Base-by-base conservation (phyloP, 2,888 invertebrate genomes). In the Thera obeliscata region DNA sequence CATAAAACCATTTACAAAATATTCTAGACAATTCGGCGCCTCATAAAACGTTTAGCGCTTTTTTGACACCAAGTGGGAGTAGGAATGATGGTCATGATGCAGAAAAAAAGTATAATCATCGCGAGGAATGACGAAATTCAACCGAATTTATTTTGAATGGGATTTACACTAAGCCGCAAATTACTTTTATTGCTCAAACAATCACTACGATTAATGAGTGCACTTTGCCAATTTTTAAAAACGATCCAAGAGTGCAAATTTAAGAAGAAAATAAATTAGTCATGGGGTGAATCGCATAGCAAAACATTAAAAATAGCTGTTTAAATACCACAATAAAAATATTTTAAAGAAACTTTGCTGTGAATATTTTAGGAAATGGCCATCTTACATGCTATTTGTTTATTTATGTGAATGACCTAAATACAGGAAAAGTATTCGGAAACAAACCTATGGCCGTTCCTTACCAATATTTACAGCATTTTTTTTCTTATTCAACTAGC, bases 151-250 rank as follows among this genome's bases (percentile, higher is more conserved):
- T 72, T 73, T 75, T 74, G 65, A 66, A 74, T 69, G 64, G 72
- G 76, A 76, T 71, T 71, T 73, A 75, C 73, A 70, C 67, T 68
- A 71, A 74, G 35, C 67, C 58, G 8, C 58, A 71, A 22, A 80
- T 72, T 74, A 74, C 71, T 73, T 80, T 79, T 75, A 79, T 71
- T 70, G 68, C 58, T 70, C 57, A 56, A 74, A 72, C 73, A 72
- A 68, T 71, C 61, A 66, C 67, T 68, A 56, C 71, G 61, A 74
- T 71, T 68, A 76, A 77, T 73, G 55, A 64, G 59, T 61, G 35
- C 9, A 52, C 66, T 46, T 69, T 70, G 74, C 74, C 74, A 74
- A 74, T 67, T 74, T 62, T 69, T 62, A 64, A 69, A 67, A 56
- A 62, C 59, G 46, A 46, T 58, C 56, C 12, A 59, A 22, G 22